Evolutionary conservation across 2,888 invertebrate genomes (phyloP), one percentile per base, ranked within the genome.

Genomic region (Nudaria mundana): DNA sequence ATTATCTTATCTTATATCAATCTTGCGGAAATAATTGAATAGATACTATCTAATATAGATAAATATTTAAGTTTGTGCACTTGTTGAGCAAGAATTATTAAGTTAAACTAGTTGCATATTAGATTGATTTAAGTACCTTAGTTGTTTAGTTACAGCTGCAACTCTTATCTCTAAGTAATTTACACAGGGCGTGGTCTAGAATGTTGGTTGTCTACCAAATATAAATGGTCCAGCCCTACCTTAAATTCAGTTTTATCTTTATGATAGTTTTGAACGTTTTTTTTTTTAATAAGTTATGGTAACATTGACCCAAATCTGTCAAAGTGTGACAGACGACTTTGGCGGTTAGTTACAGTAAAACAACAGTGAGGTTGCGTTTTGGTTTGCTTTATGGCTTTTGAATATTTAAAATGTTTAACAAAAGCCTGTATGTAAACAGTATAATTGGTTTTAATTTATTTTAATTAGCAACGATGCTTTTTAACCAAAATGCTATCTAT

Each of bases 221-320:
- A 6, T 23, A 29, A 16, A 18, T 28, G 10, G 3, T 13, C 12
- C 31, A 28, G 11, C 26, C 8, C 11, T 10, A 14, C 23, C 14
- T 14, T 24, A 23, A 28, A 41, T 23, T 3, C 15, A 28, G 13
- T 13, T 6, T 15, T n/a, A 36, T 30, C 25, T 20, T 13, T 12
- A 30, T 20, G 18, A n/a, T 20, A 32, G 28, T 32, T 29, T 33
- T 26, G 16, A 41, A 29, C 36, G 24, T 26, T 41, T 34, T 36
- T 22, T 30, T 25, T 25, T n/a, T 10, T 40, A 23, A 5, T 33
- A 30, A 34, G 7, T 13, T 38, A 38, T 43, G 34, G 34, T 30
- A 38, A 40, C 60, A 43, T 56, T 55, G 56, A 38, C 56, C 60
- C 33, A 32, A 34, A 44, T 48, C 35, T 33, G 30, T 44, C 20